Conservation (phyloP, 2,113 vertebrate species). For the Cettia cetti region DNA sequence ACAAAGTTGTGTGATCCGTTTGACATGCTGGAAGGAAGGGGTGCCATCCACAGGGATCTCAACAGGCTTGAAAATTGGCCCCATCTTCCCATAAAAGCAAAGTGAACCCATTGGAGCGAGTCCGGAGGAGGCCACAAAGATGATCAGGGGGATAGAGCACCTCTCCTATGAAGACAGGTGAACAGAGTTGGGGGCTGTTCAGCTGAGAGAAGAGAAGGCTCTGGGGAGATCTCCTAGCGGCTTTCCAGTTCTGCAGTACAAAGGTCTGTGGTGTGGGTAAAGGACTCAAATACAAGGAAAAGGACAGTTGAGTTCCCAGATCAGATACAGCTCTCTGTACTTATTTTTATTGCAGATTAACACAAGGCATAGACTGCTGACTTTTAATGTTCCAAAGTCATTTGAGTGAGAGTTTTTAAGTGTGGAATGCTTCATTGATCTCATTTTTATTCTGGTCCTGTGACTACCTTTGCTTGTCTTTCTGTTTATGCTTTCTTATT, state of each 20-base stretch:
- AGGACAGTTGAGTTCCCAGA: background rate
- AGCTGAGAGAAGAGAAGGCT: background rate
- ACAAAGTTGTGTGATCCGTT: rapidly evolving
- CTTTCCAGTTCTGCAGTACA: background rate
- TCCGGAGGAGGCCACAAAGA: background rate
- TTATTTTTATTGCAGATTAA: background rate
- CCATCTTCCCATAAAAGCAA: background rate
- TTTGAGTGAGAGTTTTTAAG: background rate
- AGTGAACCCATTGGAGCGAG: background rate
- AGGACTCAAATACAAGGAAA: background rate
- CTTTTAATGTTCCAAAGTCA: background rate
- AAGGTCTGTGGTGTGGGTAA: background rate
- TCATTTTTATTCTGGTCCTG: background rate
- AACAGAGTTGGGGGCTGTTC: background rate
- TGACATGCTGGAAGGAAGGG: background rate
- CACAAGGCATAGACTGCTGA: background rate
- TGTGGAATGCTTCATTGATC: background rate
- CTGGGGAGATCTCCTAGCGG: background rate
- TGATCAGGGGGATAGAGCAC: background rate
- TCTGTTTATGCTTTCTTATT: background rate
- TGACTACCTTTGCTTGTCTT: background rate
- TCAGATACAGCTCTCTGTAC: background rate
- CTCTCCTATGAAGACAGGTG: background rate
- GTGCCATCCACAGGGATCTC: background rate
- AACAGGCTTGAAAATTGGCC: background rate